Percentiles rank a stretch among this genome's conserved stretches.
Evolutionary conservation across 2,888 invertebrate species (phyloP).

Genomic region (Syrphus vitripennis): DNA sequence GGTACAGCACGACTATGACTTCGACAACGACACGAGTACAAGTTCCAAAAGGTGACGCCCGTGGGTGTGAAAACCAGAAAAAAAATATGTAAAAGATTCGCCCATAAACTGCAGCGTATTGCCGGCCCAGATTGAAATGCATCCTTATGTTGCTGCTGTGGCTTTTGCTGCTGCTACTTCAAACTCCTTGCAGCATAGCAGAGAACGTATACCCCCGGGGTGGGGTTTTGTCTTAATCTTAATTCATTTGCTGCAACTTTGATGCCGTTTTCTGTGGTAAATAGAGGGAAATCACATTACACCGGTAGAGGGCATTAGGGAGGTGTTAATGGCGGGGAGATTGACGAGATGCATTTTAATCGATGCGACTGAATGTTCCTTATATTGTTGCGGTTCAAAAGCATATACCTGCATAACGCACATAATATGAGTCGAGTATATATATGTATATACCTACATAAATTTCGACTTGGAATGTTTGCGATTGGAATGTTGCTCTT

Average conservation of each 20-base stretch:
- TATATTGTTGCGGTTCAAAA: neutral
- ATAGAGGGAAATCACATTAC: slow-evolving; percentile 42
- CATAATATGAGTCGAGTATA: neutral
- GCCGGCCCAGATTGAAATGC: slow-evolving; percentile 51
- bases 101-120: slow-evolving; percentile 28
- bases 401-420: neutral
- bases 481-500: slow-evolving; percentile 40
- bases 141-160: slow-evolving; percentile 15
- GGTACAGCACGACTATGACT: slow-evolving; percentile 54
- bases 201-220: slow-evolving; percentile 31
- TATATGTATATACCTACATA: neutral
- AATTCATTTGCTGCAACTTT: slow-evolving; percentile 59
- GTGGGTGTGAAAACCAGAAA: slow-evolving; percentile 66
- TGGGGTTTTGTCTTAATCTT: slow-evolving; percentile 64
- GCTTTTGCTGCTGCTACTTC: neutral
- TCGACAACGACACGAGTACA: slow-evolving; percentile 32
- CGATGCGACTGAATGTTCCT: slow-evolving; percentile 3
- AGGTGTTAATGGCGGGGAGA: slow-evolving; percentile 59
- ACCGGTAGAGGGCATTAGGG: slow-evolving; percentile 46
- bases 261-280: slow-evolving; percentile 28
- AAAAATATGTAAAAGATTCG: slow-evolving; percentile 37
- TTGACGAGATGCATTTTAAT: slow-evolving; percentile 42
- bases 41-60: slow-evolving; percentile 65
- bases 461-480: slow-evolving; percentile 40
- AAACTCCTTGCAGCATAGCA: neutral